phyloP scores from a whole-genome alignment of 2,797 vertebrate species.

The Hippocampus kuda region DNA sequence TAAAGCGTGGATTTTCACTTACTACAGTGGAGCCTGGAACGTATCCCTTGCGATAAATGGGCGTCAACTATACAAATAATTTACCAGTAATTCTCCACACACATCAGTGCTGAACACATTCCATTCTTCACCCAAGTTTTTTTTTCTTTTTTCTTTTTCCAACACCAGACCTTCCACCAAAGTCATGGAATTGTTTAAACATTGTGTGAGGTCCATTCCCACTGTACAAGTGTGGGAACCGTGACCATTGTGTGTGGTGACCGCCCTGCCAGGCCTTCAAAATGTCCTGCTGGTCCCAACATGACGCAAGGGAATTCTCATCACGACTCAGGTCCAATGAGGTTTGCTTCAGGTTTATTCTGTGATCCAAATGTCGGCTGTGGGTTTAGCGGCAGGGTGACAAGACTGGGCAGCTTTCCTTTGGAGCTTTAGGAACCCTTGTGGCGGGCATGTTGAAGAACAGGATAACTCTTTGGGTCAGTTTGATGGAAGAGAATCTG shows the following conservation, averaged over 20 bases:
- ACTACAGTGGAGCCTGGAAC: neutral
- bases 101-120: constrained; percentile 16
- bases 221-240: constrained; percentile 34
- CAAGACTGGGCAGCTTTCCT: constrained; percentile 21
- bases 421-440: neutral
- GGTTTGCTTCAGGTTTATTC: constrained; percentile 37
- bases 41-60: neutral
- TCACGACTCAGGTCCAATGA: constrained; percentile 23
- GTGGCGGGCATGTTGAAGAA: neutral
- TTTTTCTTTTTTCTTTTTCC: constrained; percentile 10
- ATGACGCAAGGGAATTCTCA: constrained; percentile 10
- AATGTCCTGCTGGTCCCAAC: neutral
- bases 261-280: constrained; percentile 22
- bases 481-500: neutral
- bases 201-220: constrained; percentile 43
- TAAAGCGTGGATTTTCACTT: neutral
- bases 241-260: constrained; percentile 26
- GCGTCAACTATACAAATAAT: neutral
- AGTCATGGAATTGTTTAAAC: constrained; percentile 29
- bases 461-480: neutral
- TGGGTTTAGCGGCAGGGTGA: constrained; percentile 28
- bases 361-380: constrained; percentile 36
- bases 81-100: constrained; percentile 17
- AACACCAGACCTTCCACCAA: constrained; percentile 30
- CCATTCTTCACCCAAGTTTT: constrained; percentile 21